Conservation (phyloP, 2,797 vertebrate species). For the Melanogrammus aeglefinus region DNA sequence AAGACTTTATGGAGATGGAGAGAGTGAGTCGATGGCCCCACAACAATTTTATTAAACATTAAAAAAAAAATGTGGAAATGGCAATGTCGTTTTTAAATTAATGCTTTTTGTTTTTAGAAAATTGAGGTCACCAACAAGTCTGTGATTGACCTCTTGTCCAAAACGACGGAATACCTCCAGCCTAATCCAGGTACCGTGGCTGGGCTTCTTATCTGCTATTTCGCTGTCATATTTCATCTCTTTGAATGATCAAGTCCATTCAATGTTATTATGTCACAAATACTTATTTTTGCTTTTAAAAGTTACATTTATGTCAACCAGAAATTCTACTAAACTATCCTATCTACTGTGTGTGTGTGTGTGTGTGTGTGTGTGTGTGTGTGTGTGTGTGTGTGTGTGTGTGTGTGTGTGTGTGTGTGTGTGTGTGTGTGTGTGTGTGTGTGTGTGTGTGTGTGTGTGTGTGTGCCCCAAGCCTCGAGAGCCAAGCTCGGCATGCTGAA, state of each 20-base stretch:
- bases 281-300: background rate
- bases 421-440: background rate
- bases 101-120: constrained; percentile 75
- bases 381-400: background rate
- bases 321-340: too few relatives aligned
- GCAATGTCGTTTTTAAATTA: background rate
- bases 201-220: background rate
- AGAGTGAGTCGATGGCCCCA: constrained; percentile 75
- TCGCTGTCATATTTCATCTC: background rate
- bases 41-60: background rate
- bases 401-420: background rate
- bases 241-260: background rate
- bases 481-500: constrained; percentile 92
- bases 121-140: constrained; percentile 91
- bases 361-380: background rate
- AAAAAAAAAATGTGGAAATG: background rate
- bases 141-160: constrained; percentile 86
- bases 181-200: constrained; percentile 88
- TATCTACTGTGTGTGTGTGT: background rate
- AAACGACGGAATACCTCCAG: constrained; percentile 92
- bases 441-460: background rate
- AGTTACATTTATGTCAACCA: background rate
- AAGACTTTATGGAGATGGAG: constrained; percentile 93
- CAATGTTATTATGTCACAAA: background rate
- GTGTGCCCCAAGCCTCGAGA: constrained; percentile 77